These are phyloP conservation scores for Xiphydria camelus DNA, from an alignment of 2,888 invertebrate species.

Conservation along the genomic window DNA sequence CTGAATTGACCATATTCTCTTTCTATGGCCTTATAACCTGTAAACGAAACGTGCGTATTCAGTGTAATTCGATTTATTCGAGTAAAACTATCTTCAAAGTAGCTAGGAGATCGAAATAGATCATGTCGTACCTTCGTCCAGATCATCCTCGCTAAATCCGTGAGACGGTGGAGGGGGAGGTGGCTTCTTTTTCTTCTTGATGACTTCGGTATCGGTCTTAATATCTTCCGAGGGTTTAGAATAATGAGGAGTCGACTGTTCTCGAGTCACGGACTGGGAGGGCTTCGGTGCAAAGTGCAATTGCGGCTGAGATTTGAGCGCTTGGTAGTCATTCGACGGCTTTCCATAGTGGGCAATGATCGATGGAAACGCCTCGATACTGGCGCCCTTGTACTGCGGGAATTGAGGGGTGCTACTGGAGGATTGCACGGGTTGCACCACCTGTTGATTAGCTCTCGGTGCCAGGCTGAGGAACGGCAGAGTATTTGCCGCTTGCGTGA, in stretches of 20 bases:
- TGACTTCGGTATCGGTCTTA: conserved; percentile 46
- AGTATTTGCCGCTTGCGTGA: conserved; percentile 14
- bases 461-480: conserved; percentile 25
- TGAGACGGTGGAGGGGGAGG: conserved; percentile 29
- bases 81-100: background rate
- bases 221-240: conserved; percentile 34
- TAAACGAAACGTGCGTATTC: background rate
- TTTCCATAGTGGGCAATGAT: conserved; percentile 20
- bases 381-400: conserved; percentile 37
- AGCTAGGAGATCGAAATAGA: background rate
- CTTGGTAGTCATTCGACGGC: conserved; percentile 33
- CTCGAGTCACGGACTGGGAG: conserved; percentile 6
- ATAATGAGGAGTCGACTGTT: conserved; percentile 8
- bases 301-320: conserved; percentile 44
- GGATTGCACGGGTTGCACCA: conserved; percentile 35
- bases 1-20: conserved; percentile 15
- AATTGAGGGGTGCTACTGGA: conserved; percentile 30
- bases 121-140: background rate
- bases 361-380: conserved; percentile 22
- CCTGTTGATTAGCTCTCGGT: conserved; percentile 23
- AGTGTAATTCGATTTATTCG: background rate
- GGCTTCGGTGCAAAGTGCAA: conserved; percentile 37
- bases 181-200: conserved; percentile 42
- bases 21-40: conserved; percentile 20
- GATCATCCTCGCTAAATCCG: conserved; percentile 31